Percentiles rank a stretch among this genome's conserved stretches.
phyloP scores from a whole-genome alignment of 2,888 invertebrate species.

The Drosophila meridiana region DNA sequence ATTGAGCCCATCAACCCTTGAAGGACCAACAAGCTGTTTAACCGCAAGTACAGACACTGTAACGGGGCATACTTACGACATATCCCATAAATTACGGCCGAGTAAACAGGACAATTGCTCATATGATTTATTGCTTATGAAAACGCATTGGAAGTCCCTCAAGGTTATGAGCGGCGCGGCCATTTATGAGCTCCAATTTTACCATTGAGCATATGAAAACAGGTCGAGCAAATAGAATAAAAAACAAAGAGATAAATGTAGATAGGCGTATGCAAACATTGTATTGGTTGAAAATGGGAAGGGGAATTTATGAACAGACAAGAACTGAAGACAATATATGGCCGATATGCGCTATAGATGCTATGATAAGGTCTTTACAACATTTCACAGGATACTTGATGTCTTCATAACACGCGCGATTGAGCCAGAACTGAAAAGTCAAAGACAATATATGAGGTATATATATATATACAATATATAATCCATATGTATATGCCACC shows the following conservation, averaged over 20 bases:
- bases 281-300: conserved; percentile 23
- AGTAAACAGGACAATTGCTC: conserved; percentile 46
- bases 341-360: neutral
- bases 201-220: conserved; percentile 46
- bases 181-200: conserved; percentile 30
- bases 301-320: conserved; percentile 21
- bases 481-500: conserved; percentile 52
- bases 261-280: conserved; percentile 46
- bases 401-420: conserved; percentile 79
- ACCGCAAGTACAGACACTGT: neutral
- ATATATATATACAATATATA: neutral
- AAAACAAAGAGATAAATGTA: conserved; percentile 35
- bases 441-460: neutral
- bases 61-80: neutral
- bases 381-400: conserved; percentile 52
- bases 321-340: neutral
- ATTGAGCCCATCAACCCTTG: neutral
- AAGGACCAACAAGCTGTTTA: neutral
- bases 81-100: conserved; percentile 36
- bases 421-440: conserved; percentile 30
- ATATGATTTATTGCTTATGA: conserved; percentile 71
- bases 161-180: conserved; percentile 37
- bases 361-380: neutral
- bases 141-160: conserved; percentile 66
- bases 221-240: conserved; percentile 54